These are phyloP conservation scores for Centrocercus urophasianus DNA, from an alignment of 2,113 vertebrate species.

Conservation along the genomic window DNA sequence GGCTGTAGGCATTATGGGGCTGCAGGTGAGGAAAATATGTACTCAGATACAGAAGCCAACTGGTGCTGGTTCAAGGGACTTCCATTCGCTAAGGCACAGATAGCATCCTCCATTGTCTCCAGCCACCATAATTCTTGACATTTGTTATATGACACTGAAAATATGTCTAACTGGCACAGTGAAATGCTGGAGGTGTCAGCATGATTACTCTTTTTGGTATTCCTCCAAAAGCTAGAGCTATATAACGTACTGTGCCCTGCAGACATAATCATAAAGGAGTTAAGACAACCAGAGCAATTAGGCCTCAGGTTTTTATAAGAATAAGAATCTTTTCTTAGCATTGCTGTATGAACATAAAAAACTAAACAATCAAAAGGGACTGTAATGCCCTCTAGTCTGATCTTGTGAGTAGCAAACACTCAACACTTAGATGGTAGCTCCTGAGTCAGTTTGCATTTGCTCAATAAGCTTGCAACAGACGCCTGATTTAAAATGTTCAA, in stretches of 20 bases:
- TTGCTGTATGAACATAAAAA: neutral
- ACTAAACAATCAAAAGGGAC: neutral
- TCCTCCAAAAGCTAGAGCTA: neutral
- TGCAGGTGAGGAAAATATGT: neutral
- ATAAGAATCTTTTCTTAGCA: neutral
- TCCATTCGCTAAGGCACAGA: neutral
- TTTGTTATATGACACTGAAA: neutral
- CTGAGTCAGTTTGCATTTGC: neutral
- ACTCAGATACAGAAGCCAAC: neutral
- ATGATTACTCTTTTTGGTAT: neutral
- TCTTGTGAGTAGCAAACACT: neutral
- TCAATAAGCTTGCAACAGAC: neutral
- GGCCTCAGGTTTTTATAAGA: neutral
- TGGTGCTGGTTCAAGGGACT: neutral
- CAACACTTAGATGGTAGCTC: neutral
- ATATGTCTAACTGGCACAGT: neutral
- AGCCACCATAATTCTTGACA: neutral
- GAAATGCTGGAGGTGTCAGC: neutral
- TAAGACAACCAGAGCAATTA: neutral
- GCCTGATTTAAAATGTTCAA: neutral
- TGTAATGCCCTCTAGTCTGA: neutral
- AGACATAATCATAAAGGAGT: neutral
- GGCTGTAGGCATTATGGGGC: neutral
- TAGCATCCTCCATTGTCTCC: neutral
- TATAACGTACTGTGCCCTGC: neutral